A percentile compares a stretch with the other conserved stretches of the same genome.
Conservation (phyloP, 2,888 invertebrate species). For the Perizoma flavofasciatum region DNA sequence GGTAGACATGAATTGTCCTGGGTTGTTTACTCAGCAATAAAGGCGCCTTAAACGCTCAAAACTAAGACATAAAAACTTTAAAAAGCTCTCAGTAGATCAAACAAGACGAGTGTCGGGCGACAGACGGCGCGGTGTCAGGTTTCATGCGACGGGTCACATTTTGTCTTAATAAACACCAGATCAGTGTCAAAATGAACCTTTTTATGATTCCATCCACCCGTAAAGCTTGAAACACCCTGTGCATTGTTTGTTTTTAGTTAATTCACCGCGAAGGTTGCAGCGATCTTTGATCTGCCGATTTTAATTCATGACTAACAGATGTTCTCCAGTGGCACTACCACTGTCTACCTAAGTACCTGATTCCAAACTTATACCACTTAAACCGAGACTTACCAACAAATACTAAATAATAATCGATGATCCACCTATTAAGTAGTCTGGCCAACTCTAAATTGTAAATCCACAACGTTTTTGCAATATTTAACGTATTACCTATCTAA, state of each 20-base stretch:
- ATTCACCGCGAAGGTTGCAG: conserved; percentile 68
- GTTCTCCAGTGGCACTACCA: conserved; percentile 17
- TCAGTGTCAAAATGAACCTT: conserved; percentile 80
- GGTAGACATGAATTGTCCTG: conserved; percentile 61
- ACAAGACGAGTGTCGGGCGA: conserved; percentile 75
- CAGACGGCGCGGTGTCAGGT: conserved; percentile 75
- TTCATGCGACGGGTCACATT: conserved; percentile 74
- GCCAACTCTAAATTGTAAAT: too few species aligned
- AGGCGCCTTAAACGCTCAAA: conserved; percentile 76
- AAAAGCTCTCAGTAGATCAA: conserved; percentile 84
- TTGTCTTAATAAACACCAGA: conserved; percentile 81
- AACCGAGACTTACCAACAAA: too few species aligned
- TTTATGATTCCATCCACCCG: conserved; percentile 79
- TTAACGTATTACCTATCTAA: too few species aligned
- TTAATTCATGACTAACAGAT: conserved; percentile 36
- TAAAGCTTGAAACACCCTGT: conserved; percentile 61
- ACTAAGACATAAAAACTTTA: conserved; percentile 82
- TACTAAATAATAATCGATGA: too few species aligned
- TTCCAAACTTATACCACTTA: too few species aligned
- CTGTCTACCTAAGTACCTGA: too few species aligned
- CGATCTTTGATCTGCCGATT: conserved; percentile 39
- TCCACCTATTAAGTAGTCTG: too few species aligned
- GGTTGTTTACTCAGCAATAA: conserved; percentile 80
- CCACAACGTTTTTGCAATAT: too few species aligned
- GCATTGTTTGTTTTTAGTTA: conserved; percentile 72